A percentile compares a stretch with the other conserved stretches of the same genome.
Evolutionary conservation across 2,888 invertebrate genomes (phyloP).

Genomic region (Pelosia muscerda): DNA sequence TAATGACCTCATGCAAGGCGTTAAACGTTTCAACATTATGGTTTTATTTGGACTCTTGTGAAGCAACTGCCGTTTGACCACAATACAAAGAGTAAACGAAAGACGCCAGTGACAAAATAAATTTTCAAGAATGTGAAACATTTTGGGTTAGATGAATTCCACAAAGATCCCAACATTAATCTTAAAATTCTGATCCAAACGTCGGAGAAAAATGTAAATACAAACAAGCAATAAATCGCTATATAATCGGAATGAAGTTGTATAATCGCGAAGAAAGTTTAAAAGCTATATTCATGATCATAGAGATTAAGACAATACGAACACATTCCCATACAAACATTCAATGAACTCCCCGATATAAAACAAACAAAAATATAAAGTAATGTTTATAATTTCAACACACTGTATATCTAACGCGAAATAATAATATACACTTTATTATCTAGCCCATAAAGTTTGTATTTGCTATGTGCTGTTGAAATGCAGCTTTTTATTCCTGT

Average conservation of each 20-base stretch:
- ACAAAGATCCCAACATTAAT: background rate
- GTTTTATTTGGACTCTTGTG: background rate
- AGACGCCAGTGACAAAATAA: background rate
- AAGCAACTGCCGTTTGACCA: background rate
- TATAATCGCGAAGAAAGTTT: background rate
- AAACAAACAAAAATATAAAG: slow-evolving; percentile 48
- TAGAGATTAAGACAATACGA: slow-evolving; percentile 41
- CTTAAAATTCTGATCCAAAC: background rate
- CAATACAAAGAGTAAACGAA: background rate
- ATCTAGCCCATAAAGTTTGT: background rate
- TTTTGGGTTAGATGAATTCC: background rate
- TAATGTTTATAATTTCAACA: slow-evolving; percentile 39
- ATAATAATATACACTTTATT: slow-evolving; percentile 3
- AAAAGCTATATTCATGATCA: slow-evolving; percentile 20
- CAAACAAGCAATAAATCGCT: background rate
- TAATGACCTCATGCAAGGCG: background rate
- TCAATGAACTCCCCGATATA: slow-evolving; percentile 48
- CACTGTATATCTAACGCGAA: slow-evolving; percentile 2
- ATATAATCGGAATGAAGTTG: background rate
- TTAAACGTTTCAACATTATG: no score
- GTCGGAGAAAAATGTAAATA: background rate
- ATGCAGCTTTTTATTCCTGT: slow-evolving; percentile 10
- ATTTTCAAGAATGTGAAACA: no score
- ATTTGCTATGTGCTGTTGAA: background rate
- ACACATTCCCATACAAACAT: slow-evolving; percentile 38